Evolutionary conservation across 2,113 vertebrate species (phyloP).

Genomic region (Collichthys lucidus): DNA sequence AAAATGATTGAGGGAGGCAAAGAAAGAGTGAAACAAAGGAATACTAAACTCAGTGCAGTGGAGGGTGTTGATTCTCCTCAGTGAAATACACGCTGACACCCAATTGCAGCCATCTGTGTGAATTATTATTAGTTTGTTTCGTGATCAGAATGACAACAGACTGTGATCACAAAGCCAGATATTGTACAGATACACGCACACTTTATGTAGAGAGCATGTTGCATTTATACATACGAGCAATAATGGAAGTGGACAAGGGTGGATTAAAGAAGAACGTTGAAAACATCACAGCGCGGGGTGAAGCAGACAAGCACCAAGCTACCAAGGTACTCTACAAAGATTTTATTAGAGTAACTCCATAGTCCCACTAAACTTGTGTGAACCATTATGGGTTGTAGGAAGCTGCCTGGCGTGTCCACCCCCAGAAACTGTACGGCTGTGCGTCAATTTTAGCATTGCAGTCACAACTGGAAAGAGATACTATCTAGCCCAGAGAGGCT

Average conservation of each 20-base stretch:
- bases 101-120: not conserved
- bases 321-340: constrained; percentile 16
- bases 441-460: not conserved
- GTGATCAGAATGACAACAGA: constrained; percentile 6
- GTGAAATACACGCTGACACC: constrained; percentile 2
- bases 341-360: not conserved
- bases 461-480: not conserved
- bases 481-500: not conserved
- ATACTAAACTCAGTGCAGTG: not conserved
- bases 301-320: constrained; percentile 17
- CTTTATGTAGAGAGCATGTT: not conserved
- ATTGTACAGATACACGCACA: not conserved
- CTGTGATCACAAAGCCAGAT: not conserved
- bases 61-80: constrained; percentile 2
- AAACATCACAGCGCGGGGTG: not conserved
- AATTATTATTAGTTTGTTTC: constrained; percentile 6
- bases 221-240: not conserved
- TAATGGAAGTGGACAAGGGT: constrained; percentile 1
- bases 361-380: not conserved
- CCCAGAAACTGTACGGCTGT: not conserved
- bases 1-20: constrained; percentile 7
- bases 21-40: constrained; percentile 13
- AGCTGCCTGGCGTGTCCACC: not conserved
- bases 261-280: constrained; percentile 33
- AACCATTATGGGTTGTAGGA: not conserved